phyloP scores from a whole-genome alignment of 2,888 invertebrate genomes.

The Trissolcus brochymenae region DNA sequence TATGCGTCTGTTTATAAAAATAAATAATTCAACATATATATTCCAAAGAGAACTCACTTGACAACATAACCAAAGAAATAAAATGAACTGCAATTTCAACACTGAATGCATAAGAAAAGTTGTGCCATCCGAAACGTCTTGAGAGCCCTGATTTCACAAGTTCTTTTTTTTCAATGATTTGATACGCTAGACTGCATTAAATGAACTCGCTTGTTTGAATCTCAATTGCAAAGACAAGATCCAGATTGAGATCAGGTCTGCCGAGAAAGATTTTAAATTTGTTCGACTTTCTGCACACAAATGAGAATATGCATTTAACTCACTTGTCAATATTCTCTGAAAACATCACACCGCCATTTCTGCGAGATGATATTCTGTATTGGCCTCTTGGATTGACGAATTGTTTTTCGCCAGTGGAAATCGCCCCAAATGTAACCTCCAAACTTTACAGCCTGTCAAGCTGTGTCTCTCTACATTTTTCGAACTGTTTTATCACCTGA shows the following conservation, averaged over 20 bases:
- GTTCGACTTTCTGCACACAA: conserved; percentile 10
- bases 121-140: no score
- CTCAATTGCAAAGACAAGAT: not conserved
- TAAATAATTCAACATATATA: conserved; percentile 37
- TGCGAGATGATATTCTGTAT: conserved; percentile 28
- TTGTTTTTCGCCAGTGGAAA: no score
- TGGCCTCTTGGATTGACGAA: conserved; percentile 1
- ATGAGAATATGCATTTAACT: conserved; percentile 21
- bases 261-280: no score
- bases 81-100: not conserved
- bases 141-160: no score
- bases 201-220: no score
- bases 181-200: no score
- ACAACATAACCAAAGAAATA: conserved; percentile 43
- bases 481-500: no score
- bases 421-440: no score
- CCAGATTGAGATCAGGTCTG: conserved; percentile 1
- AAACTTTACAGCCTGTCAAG: no score
- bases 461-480: no score
- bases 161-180: no score
- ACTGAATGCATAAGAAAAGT: no score
- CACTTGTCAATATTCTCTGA: conserved; percentile 49
- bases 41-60: conserved; percentile 7
- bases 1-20: conserved; percentile 32
- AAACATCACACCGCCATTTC: conserved; percentile 55